phyloP scores from a whole-genome alignment of 1,140 invertebrate genomes.

The Globodera ellingtonae region DNA sequence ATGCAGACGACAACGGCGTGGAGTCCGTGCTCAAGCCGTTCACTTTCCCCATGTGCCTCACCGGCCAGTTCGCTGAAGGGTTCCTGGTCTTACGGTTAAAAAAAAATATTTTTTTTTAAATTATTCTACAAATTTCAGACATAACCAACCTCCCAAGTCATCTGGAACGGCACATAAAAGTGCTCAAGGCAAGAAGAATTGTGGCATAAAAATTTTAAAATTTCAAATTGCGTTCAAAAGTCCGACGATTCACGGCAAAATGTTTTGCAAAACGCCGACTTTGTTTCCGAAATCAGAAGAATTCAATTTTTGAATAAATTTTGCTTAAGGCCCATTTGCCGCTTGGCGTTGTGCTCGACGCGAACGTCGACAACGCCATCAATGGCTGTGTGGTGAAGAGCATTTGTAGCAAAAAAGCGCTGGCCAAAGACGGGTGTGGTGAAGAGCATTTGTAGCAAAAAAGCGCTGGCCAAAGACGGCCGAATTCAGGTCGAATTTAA shows the following conservation, averaged over 20 bases:
- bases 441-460: conserved; percentile 69
- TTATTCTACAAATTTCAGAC: conserved; percentile 24
- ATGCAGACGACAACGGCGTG: conserved; percentile 53
- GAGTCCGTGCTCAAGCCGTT: conserved; percentile 58
- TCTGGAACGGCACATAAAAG: conserved; percentile 40
- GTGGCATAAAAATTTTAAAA: not conserved
- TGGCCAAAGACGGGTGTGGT: conserved; percentile 72
- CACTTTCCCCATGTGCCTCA: conserved; percentile 57
- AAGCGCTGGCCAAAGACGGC: conserved; percentile 71
- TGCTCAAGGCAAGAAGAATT: conserved; percentile 24
- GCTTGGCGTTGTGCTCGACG: conserved; percentile 67
- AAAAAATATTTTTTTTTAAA: conserved; percentile 5
- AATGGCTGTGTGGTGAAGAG: conserved; percentile 74
- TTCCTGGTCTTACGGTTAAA: conserved; percentile 62
- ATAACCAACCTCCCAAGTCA: conserved; percentile 24
- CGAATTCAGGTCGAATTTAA: conserved; percentile 66
- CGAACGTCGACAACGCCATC: conserved; percentile 71
- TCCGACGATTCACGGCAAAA: not conserved
- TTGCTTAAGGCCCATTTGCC: conserved; percentile 67
- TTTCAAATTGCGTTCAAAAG: not conserved
- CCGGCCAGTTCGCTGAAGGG: conserved; percentile 48
- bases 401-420: conserved; percentile 69
- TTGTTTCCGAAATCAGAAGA: not conserved
- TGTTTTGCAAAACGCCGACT: not conserved
- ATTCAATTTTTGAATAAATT: too few relatives aligned